These are phyloP conservation scores for Bufotes viridis DNA, from an alignment of 2,797 vertebrate species.

Conservation along the genomic window DNA sequence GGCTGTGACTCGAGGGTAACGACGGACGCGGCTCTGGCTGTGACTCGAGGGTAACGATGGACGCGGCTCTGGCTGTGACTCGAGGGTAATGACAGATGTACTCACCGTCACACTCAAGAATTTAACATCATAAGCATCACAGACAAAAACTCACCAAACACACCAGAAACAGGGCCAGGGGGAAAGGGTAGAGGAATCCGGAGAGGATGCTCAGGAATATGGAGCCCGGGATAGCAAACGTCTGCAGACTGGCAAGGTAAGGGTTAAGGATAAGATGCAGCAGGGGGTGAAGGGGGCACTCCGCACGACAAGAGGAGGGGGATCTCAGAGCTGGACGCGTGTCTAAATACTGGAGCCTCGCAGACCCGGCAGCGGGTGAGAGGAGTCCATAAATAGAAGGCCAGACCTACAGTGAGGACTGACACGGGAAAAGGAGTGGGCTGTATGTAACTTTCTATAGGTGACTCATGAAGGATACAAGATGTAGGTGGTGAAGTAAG, in stretches of 20 bases:
- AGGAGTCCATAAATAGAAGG: no score
- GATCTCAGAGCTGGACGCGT: not conserved
- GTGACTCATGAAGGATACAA: constrained; percentile 91
- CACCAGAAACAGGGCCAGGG: constrained; percentile 94
- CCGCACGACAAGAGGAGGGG: not conserved
- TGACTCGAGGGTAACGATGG: no score
- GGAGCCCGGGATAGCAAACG: constrained; percentile 98
- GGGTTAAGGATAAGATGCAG: constrained; percentile 75
- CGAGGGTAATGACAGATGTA: no score
- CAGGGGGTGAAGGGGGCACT: not conserved
- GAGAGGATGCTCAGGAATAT: constrained; percentile 99
- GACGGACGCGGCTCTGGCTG: no score
- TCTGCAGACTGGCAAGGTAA: constrained; percentile 85
- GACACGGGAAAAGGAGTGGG: not conserved
- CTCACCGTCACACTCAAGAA: no score
- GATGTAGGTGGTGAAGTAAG: constrained; percentile 96
- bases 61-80: no score
- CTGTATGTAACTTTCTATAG: no score
- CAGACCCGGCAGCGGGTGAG: no score
- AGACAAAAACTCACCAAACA: constrained; percentile 89
- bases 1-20: no score
- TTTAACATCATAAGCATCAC: no score
- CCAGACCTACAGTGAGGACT: not conserved
- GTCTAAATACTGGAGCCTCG: no score
- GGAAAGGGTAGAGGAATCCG: constrained; percentile 97